Conservation (phyloP, 2,888 invertebrate genomes). For the Drosophila paucipuncta region DNA sequence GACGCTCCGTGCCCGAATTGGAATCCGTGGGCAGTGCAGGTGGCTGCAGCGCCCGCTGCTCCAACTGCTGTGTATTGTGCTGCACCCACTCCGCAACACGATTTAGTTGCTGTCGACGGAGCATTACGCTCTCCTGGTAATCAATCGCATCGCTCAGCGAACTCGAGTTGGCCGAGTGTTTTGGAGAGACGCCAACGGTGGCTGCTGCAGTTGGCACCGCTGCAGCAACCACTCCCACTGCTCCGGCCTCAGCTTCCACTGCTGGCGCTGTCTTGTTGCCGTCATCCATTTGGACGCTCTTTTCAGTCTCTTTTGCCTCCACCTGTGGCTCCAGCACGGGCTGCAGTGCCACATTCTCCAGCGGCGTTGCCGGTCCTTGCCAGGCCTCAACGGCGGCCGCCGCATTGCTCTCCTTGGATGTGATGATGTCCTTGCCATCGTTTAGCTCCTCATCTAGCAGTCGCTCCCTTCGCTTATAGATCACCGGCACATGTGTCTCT, state of each 20-base stretch:
- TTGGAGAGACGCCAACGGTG: conserved; percentile 66
- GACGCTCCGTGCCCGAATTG: conserved; percentile 73
- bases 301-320: conserved; percentile 68
- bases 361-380: conserved; percentile 65
- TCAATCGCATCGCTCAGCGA: conserved; percentile 84
- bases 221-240: background rate
- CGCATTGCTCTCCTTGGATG: conserved; percentile 80
- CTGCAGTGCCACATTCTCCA: conserved; percentile 63
- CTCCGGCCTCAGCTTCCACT: background rate
- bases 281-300: conserved; percentile 33
- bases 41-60: conserved; percentile 72
- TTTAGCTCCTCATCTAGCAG: conserved; percentile 85
- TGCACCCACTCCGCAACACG: conserved; percentile 93
- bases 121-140: conserved; percentile 85
- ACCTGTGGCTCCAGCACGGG: conserved; percentile 75
- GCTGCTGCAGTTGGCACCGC: background rate
- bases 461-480: conserved; percentile 88
- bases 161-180: conserved; percentile 83
- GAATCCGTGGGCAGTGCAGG: conserved; percentile 65
- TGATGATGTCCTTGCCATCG: conserved; percentile 85
- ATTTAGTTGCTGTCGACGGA: conserved; percentile 88
- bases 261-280: background rate
- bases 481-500: conserved; percentile 88
- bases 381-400: conserved; percentile 73
- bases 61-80: conserved; percentile 87